phyloP scores from a whole-genome alignment of 1,140 invertebrate species.

The Nasonia giraulti region DNA sequence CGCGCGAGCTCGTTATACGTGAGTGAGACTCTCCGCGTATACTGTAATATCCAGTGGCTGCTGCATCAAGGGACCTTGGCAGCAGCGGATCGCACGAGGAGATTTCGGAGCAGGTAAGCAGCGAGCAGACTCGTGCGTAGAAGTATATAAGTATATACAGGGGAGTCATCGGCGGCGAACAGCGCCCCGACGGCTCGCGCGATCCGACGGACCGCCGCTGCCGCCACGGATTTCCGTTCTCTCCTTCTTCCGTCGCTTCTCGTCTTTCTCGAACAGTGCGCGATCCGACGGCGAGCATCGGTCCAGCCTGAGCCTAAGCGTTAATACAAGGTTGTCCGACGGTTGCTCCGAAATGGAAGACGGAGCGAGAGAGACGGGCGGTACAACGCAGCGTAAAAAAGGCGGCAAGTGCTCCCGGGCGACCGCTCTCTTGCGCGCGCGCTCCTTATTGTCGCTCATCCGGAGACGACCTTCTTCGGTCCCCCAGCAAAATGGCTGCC shows the following conservation, averaged over 20 bases:
- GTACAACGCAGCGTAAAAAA: neutral
- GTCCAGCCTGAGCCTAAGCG: neutral
- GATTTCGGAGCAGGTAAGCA: slow-evolving; percentile 1
- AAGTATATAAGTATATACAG: neutral
- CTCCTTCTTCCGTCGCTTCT: neutral
- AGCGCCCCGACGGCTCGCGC: slow-evolving; percentile 26
- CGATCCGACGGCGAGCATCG: neutral
- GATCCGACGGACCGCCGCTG: slow-evolving; percentile 19
- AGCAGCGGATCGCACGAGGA: neutral
- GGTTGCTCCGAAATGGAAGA: too few relatives aligned
- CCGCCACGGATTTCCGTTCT: slow-evolving; percentile 20
- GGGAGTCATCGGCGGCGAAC: slow-evolving; percentile 10
- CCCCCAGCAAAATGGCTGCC: slow-evolving; percentile 46
- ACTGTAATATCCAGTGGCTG: neutral
- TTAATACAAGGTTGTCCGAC: too few relatives aligned
- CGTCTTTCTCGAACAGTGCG: neutral
- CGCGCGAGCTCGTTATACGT: neutral
- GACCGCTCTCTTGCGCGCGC: neutral
- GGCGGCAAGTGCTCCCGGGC: slow-evolving; percentile 42
- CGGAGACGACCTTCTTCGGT: neutral
- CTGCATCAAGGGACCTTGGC: neutral
- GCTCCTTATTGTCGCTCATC: neutral
- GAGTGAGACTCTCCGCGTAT: neutral
- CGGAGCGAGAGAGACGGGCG: neutral
- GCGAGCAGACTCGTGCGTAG: neutral